Evolutionary conservation across 2,113 vertebrate species (phyloP), one percentile per base, ranked within the genome.

Genomic region (Seriola aureovittata): DNA sequence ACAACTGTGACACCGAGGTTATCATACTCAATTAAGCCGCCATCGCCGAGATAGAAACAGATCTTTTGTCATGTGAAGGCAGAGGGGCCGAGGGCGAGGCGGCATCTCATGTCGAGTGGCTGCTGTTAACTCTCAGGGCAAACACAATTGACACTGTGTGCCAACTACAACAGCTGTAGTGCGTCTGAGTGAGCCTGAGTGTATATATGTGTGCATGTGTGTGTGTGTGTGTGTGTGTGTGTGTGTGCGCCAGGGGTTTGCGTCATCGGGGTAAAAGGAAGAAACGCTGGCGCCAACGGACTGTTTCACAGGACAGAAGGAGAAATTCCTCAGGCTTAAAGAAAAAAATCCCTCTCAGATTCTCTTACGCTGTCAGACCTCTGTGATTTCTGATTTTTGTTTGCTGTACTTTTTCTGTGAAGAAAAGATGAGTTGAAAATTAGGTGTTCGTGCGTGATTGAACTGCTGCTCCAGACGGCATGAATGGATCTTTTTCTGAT

Each of bases 81-180:
- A 42, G 71, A 65, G 79, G 36, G 89, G 84, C 72, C 57, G 62
- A 78, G 83, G 85, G 80, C 29, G 59, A 82, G 58, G 65, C n/a
- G 52, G 60, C 36, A 25, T 73, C 75, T 89, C 72, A 17, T 86
- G 87, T 90, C 48, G 62, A 87, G 90, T 75, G 86, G 73, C 84
- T 86, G 78, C 73, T 82, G 85, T 89, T 87, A 81, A 89, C 83
- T 85, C 82, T 36, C 82, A 65, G 91, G 85, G 77, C 85, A 85
- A 89, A 88, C 57, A 85, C 85, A 77, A 81, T 55, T 68, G 79
- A 89, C 75, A 75, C 75, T 11, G 77, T 80, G 85, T 85, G 88
- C 85, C 89, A 90, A 59, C 82, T 76, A 71, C 52, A 92, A 87
- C 91, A 94, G 92, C 90, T 93, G 91, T 83, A 52, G 71, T 75